Evolutionary conservation across 2,797 vertebrate genomes (phyloP).

Genomic region (Delichon dasypus): DNA sequence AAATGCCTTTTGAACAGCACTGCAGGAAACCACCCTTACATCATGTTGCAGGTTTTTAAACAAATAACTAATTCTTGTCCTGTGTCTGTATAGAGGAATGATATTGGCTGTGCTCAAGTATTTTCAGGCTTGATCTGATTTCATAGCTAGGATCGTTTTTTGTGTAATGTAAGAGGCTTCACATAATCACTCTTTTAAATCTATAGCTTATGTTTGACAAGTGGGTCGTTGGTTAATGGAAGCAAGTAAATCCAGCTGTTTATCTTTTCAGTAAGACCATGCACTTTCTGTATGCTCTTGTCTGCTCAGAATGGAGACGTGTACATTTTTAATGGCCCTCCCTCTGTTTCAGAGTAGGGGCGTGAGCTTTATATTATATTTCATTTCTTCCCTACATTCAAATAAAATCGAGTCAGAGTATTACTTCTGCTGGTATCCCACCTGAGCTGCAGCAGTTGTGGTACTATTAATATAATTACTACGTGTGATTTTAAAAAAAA

Average conservation of each 20-base stretch:
- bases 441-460: not conserved
- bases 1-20: not conserved
- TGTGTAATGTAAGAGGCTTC: constrained; percentile 49
- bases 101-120: not conserved
- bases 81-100: not conserved
- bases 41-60: not conserved
- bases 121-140: constrained; percentile 35
- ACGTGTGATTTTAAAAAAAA: not conserved
- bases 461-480: not conserved
- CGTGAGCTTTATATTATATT: not conserved
- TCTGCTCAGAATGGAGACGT: not conserved
- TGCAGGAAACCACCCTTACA: not conserved
- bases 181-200: constrained; percentile 53
- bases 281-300: not conserved
- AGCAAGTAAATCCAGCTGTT: constrained; percentile 64
- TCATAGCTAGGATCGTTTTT: not conserved
- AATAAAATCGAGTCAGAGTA: not conserved
- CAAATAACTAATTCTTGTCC: not conserved
- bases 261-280: constrained; percentile 24
- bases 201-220: constrained; percentile 64
- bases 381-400: not conserved
- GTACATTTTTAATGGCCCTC: constrained; percentile 22
- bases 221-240: constrained; percentile 65
- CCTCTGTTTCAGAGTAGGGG: not conserved
- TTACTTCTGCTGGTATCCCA: not conserved